A percentile compares a stretch with the other conserved stretches of the same genome.
These are phyloP conservation scores for Auanema freiburgensis DNA, from an alignment of 2,888 invertebrate species.

Conservation along the genomic window DNA sequence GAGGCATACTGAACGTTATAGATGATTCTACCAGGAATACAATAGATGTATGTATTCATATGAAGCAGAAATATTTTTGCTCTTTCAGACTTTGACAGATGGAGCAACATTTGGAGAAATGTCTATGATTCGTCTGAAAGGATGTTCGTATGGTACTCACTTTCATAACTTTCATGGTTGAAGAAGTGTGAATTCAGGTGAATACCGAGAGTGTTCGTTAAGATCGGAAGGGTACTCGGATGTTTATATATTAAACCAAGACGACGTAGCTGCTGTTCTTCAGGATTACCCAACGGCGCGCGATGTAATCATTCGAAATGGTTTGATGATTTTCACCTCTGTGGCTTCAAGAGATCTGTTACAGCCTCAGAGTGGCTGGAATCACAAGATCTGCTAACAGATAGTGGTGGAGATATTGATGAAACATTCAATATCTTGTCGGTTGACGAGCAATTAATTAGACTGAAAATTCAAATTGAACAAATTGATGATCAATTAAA, in stretches of 20 bases:
- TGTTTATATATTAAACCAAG: conserved; percentile 56
- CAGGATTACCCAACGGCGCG: conserved; percentile 45
- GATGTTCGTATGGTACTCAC: conserved; percentile 8
- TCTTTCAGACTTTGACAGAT: conserved; percentile 31
- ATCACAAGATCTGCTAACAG: background rate
- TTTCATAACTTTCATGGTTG: too few species aligned
- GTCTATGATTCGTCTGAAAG: conserved; percentile 42
- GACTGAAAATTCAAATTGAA: conserved; percentile 2
- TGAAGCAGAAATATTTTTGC: background rate
- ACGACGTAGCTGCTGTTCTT: conserved; percentile 44
- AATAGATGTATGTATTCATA: conserved; percentile 11
- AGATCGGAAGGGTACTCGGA: conserved; percentile 57
- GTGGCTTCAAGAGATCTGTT: background rate
- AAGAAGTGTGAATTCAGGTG: too few species aligned
- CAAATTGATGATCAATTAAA: background rate
- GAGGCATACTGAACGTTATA: conserved; percentile 42
- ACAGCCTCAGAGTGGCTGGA: background rate
- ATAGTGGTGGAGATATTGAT: background rate
- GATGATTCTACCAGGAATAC: conserved; percentile 33
- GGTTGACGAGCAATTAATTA: background rate
- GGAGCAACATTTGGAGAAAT: conserved; percentile 56
- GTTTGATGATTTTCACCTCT: conserved; percentile 15
- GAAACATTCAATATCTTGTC: background rate
- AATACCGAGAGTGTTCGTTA: conserved; percentile 17
- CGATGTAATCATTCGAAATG: conserved; percentile 37